Percentiles rank a stretch among this genome's conserved stretches.
Evolutionary conservation across 1,140 invertebrate genomes (phyloP).

Genomic region (Globodera rostochiensis): DNA sequence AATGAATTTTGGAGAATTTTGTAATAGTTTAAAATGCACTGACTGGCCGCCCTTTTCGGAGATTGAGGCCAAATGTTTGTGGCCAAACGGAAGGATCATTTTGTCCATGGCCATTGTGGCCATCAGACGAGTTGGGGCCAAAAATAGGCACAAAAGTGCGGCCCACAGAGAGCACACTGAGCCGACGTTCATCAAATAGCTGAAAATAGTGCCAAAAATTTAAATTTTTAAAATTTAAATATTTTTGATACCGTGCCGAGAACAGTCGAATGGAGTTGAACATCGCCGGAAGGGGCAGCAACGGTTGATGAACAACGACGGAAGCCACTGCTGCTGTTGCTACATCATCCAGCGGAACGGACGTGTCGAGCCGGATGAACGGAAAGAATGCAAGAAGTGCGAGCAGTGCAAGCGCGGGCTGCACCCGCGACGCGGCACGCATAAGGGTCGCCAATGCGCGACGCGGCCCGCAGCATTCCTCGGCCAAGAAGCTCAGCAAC

Average conservation of each 20-base stretch:
- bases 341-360: not conserved
- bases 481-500: conserved; percentile 35
- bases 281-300: conserved; percentile 30
- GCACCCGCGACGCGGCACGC: conserved; percentile 4
- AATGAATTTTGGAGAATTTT: not conserved
- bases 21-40: not conserved
- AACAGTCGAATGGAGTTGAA: conserved; percentile 46
- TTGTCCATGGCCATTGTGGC: conserved; percentile 30
- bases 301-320: not conserved
- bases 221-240: too few species aligned
- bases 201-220: not conserved
- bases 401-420: conserved; percentile 25
- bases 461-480: conserved; percentile 37
- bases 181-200: conserved; percentile 40
- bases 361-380: conserved; percentile 5
- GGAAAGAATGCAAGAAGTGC: conserved; percentile 41
- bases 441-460: conserved; percentile 24
- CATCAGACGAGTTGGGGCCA: conserved; percentile 36
- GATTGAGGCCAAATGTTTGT: conserved; percentile 4
- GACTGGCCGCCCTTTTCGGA: conserved; percentile 21
- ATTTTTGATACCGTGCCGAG: conserved; percentile 25
- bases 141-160: conserved; percentile 37
- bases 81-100: conserved; percentile 22
- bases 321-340: not conserved
- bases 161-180: conserved; percentile 35